Evolutionary conservation across 2,888 invertebrate genomes (phyloP), one percentile per base, ranked within the genome.

Genomic region (Andrena bicolor): DNA sequence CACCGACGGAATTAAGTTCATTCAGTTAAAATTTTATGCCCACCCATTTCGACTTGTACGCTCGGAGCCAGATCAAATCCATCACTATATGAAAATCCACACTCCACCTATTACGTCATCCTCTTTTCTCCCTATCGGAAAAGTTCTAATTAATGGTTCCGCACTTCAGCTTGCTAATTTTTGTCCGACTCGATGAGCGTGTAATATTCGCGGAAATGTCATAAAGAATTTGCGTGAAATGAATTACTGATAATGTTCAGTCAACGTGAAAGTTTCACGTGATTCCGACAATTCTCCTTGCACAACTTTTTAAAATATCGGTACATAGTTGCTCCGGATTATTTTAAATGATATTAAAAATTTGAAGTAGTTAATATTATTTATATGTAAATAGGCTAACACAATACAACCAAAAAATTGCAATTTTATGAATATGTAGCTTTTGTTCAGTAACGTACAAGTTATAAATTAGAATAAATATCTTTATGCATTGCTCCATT

Each of bases 111-210:
- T 72, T 58, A 69, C 32, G 68, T 66, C 66, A 75, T 30, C 13
- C 58, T 49, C 51, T 72, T 72, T 74, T 64, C 66, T 48, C 70
- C 16, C 64, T 49, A 64, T 56, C 32, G 35, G 28, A 48, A 71
- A 79, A 79, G 73, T 81, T 81, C 60, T 82, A 76, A 79, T 85
- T 82, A 79, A 82, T 80, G 58, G 75, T 49, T 41, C 30, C 16
- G 70, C 10, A 28, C 8, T 74, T 49, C 65, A 49, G 16, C 20
- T 58, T 35, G 30, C 63, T 68, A 58, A 76, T 70, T 75, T 60
- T 64, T 69, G 7, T 65, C 23, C 30, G 61, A 30, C 30, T 23
- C n/a, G 48, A 68, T 41, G 30, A 66, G 35, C 60, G 65, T 13
- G 68, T 30, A 49, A 68, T 60, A 49, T 56, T 53, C 63, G 10